Conservation (phyloP, 2,797 vertebrate species). For the Glossophaga mutica region DNA sequence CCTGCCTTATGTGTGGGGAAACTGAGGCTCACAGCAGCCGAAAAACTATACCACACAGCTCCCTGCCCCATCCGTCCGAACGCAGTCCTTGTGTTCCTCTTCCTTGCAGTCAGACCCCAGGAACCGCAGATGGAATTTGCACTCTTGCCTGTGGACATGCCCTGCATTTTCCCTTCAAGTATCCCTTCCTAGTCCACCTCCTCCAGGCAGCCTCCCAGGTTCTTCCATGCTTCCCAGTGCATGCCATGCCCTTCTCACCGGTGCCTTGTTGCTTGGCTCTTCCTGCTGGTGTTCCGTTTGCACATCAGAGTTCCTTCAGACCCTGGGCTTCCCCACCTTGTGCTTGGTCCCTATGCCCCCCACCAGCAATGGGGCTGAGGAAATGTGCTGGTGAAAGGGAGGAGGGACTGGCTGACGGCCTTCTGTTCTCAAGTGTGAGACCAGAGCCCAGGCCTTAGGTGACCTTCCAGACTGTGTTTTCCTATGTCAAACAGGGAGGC, state of each 20-base stretch:
- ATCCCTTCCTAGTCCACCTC: not conserved
- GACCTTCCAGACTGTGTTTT: not conserved
- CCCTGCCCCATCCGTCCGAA: not conserved
- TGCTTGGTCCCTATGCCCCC: not conserved
- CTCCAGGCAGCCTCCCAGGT: slow-evolving; percentile 47
- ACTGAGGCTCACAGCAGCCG: not conserved
- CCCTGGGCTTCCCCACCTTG: not conserved
- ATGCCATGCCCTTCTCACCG: not conserved
- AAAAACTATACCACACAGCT: not conserved
- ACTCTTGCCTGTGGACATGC: not conserved
- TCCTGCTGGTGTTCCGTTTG: not conserved
- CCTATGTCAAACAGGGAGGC: not conserved
- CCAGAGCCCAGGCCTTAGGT: not conserved
- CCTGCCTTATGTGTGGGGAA: not conserved
- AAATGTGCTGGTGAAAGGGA: not conserved
- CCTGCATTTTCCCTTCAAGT: not conserved
- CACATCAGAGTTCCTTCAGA: not conserved
- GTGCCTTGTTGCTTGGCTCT: not conserved
- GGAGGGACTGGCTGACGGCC: not conserved
- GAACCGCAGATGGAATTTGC: not conserved
- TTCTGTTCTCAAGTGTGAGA: not conserved
- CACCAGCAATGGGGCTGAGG: not conserved
- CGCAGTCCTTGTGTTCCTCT: not conserved
- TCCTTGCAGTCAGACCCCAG: not conserved
- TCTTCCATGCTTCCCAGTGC: not conserved